Base-by-base conservation (phyloP, 92 coral and sea anemone species). In the Siderastrea radians region DNA sequence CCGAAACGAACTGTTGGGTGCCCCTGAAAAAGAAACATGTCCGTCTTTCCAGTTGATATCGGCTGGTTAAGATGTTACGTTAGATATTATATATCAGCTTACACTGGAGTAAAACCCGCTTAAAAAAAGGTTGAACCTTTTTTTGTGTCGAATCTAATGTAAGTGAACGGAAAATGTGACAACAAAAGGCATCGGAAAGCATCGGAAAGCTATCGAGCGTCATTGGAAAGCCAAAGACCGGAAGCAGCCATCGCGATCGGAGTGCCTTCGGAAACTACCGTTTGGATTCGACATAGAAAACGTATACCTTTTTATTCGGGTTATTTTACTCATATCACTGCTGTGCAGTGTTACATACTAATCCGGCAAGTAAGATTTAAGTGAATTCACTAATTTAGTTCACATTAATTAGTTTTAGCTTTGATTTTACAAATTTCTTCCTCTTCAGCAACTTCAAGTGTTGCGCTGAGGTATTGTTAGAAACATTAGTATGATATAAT, bases 1-100 rank as follows among this genome's bases (percentile, higher is more conserved):
- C 38, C 38, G 38, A 26, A 26, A 26, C 38, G 38, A 26, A 26
- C 38, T 26, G 38, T 26, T 26, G 38, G 38, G 38, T 26, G 38
- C 38, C 38, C 38, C 38, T 26, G 38, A 26, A 26, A 10, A 52
- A 84, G 71, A 84, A 73, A 73, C 87, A 63, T 48, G 81, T 84
- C 53, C n/a, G 70, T 84, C 87, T 84, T 84, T 43, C 61, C 87
- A 51, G 80, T 49, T 64, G 46, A 14, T 72, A 49, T 51, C 43
- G 58, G 53, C 80, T 63, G 87, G 78, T 58, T 74, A 15, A 84
- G 87, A 72, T 84, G 68, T 68, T 83, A 48, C 46, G 87, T 84
- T 84, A 84, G 81, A 84, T 84, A 84, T 84, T 60, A 84, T 84
- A 84, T 84, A 84, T 84, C 87, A 51, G 85, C 6, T 72, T 70